Base-by-base conservation (phyloP, 2,888 invertebrate species). In the Cheilosia vernalis region DNA sequence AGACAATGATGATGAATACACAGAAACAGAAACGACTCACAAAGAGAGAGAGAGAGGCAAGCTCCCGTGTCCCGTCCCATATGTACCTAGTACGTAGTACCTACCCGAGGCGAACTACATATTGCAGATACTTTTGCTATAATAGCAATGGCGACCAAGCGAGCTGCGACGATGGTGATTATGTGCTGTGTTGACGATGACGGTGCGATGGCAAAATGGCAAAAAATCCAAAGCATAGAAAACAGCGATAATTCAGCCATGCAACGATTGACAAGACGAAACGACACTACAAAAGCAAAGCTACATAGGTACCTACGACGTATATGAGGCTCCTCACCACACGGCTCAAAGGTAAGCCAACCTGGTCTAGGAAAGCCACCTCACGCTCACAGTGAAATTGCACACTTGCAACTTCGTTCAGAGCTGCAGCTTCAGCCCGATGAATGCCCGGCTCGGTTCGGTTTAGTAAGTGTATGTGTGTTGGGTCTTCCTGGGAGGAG, bases 1-100 rank as follows among this genome's bases (percentile, higher is more conserved):
- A 69, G 84, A 84, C 70, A 80, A 76, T 76, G 84, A 76, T 72
- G 84, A 76, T 76, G 84, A 74, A 76, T 66, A 76, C 80, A 30
- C 37, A 37, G 33, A 10, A 10, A 10, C 33, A 49, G 53, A 70
- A 56, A 47, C 47, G 40, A 63, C 69, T 49, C 15, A 10, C 64
- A 73, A 53, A 51, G 70, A 72, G 55, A 33, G n/a, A 64, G 64
- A 61, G 24, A 40, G 42, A 33, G n/a, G n/a, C n/a, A n/a, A n/a
- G n/a, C n/a, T n/a, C n/a, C n/a, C n/a, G n/a, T n/a, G n/a, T n/a
- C n/a, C n/a, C n/a, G n/a, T n/a, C n/a, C n/a, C n/a, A n/a, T n/a
- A n/a, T n/a, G n/a, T n/a, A n/a, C n/a, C n/a, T n/a, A n/a, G n/a
- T n/a, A n/a, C n/a, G n/a, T n/a, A n/a, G n/a, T n/a, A n/a, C n/a